Base-by-base conservation (phyloP, 2,113 vertebrate species). In the Entelurus aequoreus region DNA sequence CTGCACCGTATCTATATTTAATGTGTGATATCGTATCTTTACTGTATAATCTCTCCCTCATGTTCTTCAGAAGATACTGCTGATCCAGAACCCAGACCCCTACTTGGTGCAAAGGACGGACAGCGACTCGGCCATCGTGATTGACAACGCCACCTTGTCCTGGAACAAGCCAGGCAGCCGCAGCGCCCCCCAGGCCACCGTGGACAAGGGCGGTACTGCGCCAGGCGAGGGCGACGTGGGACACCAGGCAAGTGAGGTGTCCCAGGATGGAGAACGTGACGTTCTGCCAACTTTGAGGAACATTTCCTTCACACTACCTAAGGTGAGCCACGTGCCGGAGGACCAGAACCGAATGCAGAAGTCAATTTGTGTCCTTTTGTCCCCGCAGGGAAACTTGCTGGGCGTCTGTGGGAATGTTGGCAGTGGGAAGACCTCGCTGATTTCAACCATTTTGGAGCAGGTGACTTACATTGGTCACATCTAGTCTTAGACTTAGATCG, bases 331-430 rank as follows among this genome's bases (percentile, higher is more conserved):
- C n/a, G 9, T 10, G 4, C n/a, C 5, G 28, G 19, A 28, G 21
- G n/a, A 16, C 21, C n/a, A 16, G 38, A 47, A 1, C 0, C 14
- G 11, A 44, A 28, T 28, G 5, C 11, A 2, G 12, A 12, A 10
- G 47, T 16, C 14, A 1, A 46, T 14, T 28, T 5, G 8, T 37
- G 21, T 37, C 4, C 55, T 14, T 54, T 69, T 21, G 62, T 64
- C 75, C 51, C 64, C 76, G 2, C 44, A 95, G 92, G 92, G 92
- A 6, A 89, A 86, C 47, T 83, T 94, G 42, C 79, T 94, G 12
- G 94, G 93, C 37, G 79, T 94, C 51, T 94, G 94, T 38, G 92
- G 93, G 19, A 93, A 94, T 28, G 87, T 94, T 0, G 93, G 92
- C 4, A 93, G 93, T 66, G 92, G 94, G 48, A 94, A 94, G 80